Evolutionary conservation across 2,888 invertebrate genomes (phyloP), one percentile per base, ranked within the genome.

Genomic region (Harpalus rubripes): DNA sequence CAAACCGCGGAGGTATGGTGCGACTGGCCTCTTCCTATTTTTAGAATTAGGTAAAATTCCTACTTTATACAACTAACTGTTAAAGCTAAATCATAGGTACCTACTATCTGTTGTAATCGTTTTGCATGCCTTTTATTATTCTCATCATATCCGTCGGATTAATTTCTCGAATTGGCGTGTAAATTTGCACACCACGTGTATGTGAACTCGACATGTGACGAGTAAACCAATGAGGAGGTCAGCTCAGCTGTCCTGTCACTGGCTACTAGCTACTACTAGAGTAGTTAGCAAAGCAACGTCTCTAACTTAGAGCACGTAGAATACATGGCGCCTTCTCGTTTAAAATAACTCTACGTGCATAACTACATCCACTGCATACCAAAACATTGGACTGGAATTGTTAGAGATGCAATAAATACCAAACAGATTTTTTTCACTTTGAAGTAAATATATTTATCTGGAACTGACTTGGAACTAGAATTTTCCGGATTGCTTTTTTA

Each of bases 251-350:
- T 52, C 10, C 44, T 52, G 44, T 52, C 10, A 52, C 44, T 32
- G 5, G 32, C 6, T 32, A 32, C 32, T 32, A 8, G 32, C 68
- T 32, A 26, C 68, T 68, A 68, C 68, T 59, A 59, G 59, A 68
- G 68, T 52, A 52, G 44, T 44, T 44, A 44, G 44, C 44, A 56
- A 52, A 44, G 44, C 44, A 56, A 22, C 78, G 78, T 26, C 16
- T 41, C 18, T n/a, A 18, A 18, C 41, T 22, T 61, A 39, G 58
- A n/a, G 80, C 63, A 81, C 81, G 81, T 81, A 81, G 63, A 81
- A 63, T 52, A 39, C 65, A 81, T 81, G 81, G 81, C 81, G 81
- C 81, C 81, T 39, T 59, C 52, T 56, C 78, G 39, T 68, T 68
- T 15, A 68, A 39, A 68, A 68, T 68, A 68, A 32, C 32, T 68